phyloP scores from a whole-genome alignment of 1,140 invertebrate genomes.

The Drosophila varians region DNA sequence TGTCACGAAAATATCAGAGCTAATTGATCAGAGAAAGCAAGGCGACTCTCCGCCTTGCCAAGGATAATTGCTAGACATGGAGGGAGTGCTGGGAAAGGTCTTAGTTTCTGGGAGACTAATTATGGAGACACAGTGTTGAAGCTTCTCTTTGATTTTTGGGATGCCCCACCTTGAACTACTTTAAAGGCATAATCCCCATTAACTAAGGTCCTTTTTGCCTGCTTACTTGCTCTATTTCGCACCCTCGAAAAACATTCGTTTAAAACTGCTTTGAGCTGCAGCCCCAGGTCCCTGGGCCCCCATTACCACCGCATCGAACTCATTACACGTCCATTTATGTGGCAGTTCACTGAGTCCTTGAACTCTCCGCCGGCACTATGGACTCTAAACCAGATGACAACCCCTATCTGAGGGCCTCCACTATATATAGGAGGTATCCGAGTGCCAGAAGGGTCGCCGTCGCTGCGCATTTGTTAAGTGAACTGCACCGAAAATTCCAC shows the following conservation, averaged over 20 bases:
- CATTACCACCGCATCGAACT: background rate
- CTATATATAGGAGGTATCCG: slow-evolving; percentile 18
- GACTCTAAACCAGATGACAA: slow-evolving; percentile 6
- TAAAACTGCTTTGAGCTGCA: slow-evolving; percentile 18
- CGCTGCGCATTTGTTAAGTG: slow-evolving; percentile 69
- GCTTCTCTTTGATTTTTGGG: background rate
- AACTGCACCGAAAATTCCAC: slow-evolving; percentile 63
- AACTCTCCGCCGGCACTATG: slow-evolving; percentile 40
- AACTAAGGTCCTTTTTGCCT: background rate
- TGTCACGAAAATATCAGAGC: slow-evolving; percentile 77
- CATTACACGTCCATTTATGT: slow-evolving; percentile 46
- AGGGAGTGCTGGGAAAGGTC: slow-evolving; percentile 2
- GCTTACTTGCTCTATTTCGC: background rate
- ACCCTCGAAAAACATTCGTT: slow-evolving; percentile 16
- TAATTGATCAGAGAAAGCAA: slow-evolving; percentile 69
- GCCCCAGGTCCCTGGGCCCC: background rate
- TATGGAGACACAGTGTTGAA: slow-evolving; percentile 25
- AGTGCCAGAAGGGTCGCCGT: slow-evolving; percentile 4
- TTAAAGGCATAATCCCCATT: background rate
- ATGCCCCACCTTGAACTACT: background rate
- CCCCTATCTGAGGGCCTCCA: slow-evolving; percentile 36
- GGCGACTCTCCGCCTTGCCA: slow-evolving; percentile 21
- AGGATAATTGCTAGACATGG: slow-evolving; percentile 25
- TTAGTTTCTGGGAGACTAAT: slow-evolving; percentile 20
- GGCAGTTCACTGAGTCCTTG: slow-evolving; percentile 59